phyloP scores from a whole-genome alignment of 2,797 vertebrate species.

The Vireo griseus region DNA sequence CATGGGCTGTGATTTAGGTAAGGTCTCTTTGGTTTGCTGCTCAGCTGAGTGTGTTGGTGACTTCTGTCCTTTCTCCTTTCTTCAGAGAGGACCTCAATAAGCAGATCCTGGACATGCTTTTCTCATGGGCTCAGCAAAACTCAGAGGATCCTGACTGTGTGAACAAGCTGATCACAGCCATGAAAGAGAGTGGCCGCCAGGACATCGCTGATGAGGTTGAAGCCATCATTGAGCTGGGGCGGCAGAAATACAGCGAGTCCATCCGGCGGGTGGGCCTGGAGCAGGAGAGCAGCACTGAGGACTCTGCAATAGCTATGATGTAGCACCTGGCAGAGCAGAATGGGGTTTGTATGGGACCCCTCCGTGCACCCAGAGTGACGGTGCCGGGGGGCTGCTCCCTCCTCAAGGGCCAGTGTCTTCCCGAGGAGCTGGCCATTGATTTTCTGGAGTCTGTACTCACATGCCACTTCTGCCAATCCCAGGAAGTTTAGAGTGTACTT shows the following conservation, averaged over 20 bases:
- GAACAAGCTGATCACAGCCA: slow-evolving; percentile 78
- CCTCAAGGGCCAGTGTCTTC: not conserved
- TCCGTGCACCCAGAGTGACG: accelerated
- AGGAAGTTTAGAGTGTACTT: not conserved
- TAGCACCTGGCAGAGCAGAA: not conserved
- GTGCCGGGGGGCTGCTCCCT: not conserved
- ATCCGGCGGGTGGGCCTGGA: slow-evolving; percentile 87
- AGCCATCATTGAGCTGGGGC: slow-evolving; percentile 85
- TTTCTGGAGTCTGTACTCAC: not conserved
- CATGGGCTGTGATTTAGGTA: not conserved
- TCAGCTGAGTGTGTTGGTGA: not conserved
- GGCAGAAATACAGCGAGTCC: slow-evolving; percentile 85
- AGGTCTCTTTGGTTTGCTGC: not conserved
- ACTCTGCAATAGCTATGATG: slow-evolving; percentile 43
- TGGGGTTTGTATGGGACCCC: accelerated
- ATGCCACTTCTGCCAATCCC: not conserved
- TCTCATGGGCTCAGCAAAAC: slow-evolving; percentile 87
- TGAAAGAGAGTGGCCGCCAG: slow-evolving; percentile 84
- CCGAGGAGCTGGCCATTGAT: not conserved
- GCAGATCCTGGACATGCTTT: slow-evolving; percentile 90
- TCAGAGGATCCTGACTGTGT: slow-evolving; percentile 74
- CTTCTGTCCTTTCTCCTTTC: not conserved
- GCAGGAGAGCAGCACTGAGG: slow-evolving; percentile 55
- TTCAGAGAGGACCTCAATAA: slow-evolving; percentile 84
- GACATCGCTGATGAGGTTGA: slow-evolving; percentile 90